These are phyloP conservation scores for Microctonus aethiopoides DNA, from an alignment of 2,888 invertebrate genomes.

Conservation along the genomic window DNA sequence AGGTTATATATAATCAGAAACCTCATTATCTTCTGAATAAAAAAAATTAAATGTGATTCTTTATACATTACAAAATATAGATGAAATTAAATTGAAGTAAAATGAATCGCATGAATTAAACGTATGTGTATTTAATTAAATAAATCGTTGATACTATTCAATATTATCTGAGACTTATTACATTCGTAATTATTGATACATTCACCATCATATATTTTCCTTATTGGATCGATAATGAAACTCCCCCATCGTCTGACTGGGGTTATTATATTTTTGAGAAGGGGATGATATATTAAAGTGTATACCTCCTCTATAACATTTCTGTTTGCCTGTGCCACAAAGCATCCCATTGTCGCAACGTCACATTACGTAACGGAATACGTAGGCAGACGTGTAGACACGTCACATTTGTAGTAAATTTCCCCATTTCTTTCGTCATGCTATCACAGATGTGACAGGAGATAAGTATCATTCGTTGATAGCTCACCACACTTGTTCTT, in stretches of 20 bases:
- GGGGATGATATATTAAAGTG: constrained; percentile 1
- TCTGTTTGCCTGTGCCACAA: constrained; percentile 49
- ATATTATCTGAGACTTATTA: too few relatives aligned
- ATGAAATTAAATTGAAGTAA: background rate
- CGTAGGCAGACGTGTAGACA: constrained; percentile 21
- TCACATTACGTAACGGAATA: constrained; percentile 45
- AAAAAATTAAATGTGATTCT: background rate
- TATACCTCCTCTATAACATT: constrained; percentile 38
- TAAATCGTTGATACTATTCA: background rate
- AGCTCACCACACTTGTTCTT: background rate
- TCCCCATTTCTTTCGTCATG: constrained; percentile 26
- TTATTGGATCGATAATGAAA: background rate
- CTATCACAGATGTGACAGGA: background rate
- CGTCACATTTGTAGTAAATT: constrained; percentile 22
- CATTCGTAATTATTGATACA: background rate
- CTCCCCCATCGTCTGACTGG: too few relatives aligned
- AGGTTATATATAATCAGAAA: background rate
- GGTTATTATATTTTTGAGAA: background rate
- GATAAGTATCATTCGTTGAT: background rate
- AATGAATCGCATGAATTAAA: background rate
- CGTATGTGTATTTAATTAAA: constrained; percentile 3
- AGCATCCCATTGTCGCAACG: constrained; percentile 56
- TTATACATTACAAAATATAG: background rate
- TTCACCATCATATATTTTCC: background rate
- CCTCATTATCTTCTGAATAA: background rate